Evolutionary conservation across 2,888 invertebrate species (phyloP).

Genomic region (Trichogramma dendrolimi): DNA sequence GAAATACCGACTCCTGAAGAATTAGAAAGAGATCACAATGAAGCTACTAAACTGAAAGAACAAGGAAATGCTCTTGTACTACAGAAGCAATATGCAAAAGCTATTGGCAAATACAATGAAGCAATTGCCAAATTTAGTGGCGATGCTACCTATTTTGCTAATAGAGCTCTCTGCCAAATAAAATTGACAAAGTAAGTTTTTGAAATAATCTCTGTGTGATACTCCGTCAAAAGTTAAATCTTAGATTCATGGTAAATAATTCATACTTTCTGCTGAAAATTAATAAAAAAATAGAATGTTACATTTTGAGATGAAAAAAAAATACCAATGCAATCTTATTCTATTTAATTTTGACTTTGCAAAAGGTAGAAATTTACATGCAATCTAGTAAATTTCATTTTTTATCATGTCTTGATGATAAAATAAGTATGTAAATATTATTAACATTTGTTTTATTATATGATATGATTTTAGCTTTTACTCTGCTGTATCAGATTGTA

Average conservation of each 20-base stretch:
- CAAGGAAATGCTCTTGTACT: slow-evolving; percentile 81
- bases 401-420: slow-evolving; percentile 34
- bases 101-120: slow-evolving; percentile 79
- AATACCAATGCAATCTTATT: not conserved
- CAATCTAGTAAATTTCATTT: not conserved
- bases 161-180: slow-evolving; percentile 81
- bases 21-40: slow-evolving; percentile 54
- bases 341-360: slow-evolving; percentile 29
- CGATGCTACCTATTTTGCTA: slow-evolving; percentile 79
- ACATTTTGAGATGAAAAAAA: too few species aligned
- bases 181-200: slow-evolving; percentile 70
- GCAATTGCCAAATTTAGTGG: slow-evolving; percentile 79
- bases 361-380: not conserved
- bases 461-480: slow-evolving; percentile 55
- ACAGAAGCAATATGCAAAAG: slow-evolving; percentile 75
- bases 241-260: not conserved
- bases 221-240: too few species aligned
- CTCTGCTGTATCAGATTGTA: slow-evolving; percentile 76
- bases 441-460: slow-evolving; percentile 5
- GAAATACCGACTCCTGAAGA: slow-evolving; percentile 54
- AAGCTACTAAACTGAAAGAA: slow-evolving; percentile 68
- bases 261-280: too few species aligned
- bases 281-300: too few species aligned
- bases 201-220: not conserved
- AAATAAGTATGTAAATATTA: slow-evolving; percentile 27